Evolutionary conservation across 2,888 invertebrate genomes (phyloP).

Genomic region (Lysandra bellargus): DNA sequence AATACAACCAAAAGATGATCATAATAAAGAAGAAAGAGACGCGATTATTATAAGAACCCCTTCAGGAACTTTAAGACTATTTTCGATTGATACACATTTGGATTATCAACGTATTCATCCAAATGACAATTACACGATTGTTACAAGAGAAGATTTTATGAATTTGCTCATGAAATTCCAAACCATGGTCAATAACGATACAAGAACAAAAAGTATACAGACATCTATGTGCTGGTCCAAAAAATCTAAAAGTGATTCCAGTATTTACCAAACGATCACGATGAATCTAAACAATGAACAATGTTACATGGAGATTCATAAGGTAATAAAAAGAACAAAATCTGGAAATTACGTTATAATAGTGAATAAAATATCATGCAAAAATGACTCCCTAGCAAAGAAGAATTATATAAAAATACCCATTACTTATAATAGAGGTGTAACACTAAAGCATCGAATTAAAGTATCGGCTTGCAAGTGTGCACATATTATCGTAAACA

Average conservation of each 20-base stretch:
- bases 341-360: neutral
- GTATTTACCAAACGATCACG: neutral
- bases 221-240: neutral
- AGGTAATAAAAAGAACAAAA: neutral
- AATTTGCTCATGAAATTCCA: neutral
- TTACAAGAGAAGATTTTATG: slow-evolving; percentile 7
- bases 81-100: slow-evolving; percentile 49
- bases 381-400: neutral
- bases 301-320: neutral
- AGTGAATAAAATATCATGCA: neutral
- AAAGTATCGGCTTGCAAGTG: neutral
- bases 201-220: neutral
- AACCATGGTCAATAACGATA: neutral
- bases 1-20: slow-evolving; percentile 44
- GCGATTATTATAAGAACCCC: slow-evolving; percentile 48
- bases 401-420: neutral
- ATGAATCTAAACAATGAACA: neutral
- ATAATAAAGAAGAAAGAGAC: slow-evolving; percentile 41
- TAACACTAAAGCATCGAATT: neutral
- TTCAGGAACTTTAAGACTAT: slow-evolving; percentile 54
- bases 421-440: neutral
- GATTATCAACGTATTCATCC: neutral
- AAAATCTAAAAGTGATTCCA: neutral
- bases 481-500: neutral
- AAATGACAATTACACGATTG: neutral